Base-by-base conservation (phyloP, 2,888 invertebrate species). In the Vannuccia rotundouncinata region DNA sequence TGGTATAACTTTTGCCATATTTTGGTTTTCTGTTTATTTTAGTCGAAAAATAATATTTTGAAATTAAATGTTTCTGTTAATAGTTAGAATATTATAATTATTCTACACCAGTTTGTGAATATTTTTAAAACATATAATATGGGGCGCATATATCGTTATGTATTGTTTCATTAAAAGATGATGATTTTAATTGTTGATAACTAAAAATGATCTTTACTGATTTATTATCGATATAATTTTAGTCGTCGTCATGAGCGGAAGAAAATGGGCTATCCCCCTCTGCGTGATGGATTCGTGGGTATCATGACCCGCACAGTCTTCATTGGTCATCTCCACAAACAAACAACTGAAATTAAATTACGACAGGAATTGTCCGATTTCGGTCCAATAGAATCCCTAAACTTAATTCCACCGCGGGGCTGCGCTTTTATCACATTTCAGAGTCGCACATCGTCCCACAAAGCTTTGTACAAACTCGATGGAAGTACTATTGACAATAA, bases 391-490 rank as follows among this genome's bases (percentile, higher is more conserved):
- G 88, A 87, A 74, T 79, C 78, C 17, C 74, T 79, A 17, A 83
- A 89, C 89, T 91, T 97, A 88, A 96, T 99, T 84, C 92, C 94
- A 80, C 96, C 98, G 0, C 90, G 98, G 81, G 99, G 98, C 76
- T 99, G 99, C 90, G 98, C 98, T 83, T 99, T 95, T 89, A 94
- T 99, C 79, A 95, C 95, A 80, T 96, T 99, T 95, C 93, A 95
- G 87, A 90, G 95, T 13, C 90, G 99, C 27, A 92, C 95, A 85
- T 95, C 97, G 89, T 97, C 98, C 0, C 91, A 92, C 84, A 91
- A 93, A 84, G 96, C 97, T n/a, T 90, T 95, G 82, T 91, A 92
- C 76, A 92, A 93, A 87, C 90, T 97, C 28, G 93, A 94, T 87
- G 93, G 92, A 85, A 92, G 93, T 84, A 94, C 94, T 88, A 90